phyloP scores from a whole-genome alignment of 2,797 vertebrate species.

The Megaceryle alcyon region DNA sequence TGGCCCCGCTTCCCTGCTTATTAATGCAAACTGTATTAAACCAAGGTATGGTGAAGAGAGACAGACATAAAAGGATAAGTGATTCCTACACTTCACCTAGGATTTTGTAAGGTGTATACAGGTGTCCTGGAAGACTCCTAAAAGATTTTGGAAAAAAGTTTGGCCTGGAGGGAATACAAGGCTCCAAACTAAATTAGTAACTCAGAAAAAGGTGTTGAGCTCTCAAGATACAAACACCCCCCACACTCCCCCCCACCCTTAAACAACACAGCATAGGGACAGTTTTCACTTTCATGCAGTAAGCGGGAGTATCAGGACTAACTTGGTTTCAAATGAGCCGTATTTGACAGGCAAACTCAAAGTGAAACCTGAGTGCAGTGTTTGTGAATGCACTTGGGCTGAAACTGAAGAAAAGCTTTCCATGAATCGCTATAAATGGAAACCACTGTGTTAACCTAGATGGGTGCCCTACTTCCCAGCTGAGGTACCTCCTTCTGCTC shows the following conservation, averaged over 20 bases:
- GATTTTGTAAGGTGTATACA: background rate
- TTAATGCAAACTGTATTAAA: background rate
- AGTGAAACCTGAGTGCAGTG: slow-evolving; percentile 32
- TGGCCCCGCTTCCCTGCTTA: background rate
- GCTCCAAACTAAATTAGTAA: background rate
- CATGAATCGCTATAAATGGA: background rate
- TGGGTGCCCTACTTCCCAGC: slow-evolving; percentile 4
- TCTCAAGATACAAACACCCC: background rate
- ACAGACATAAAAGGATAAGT: background rate
- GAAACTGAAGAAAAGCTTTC: slow-evolving; percentile 63
- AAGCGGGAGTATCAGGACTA: slow-evolving; percentile 41
- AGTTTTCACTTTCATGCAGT: slow-evolving; percentile 41
- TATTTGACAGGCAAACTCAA: slow-evolving; percentile 24
- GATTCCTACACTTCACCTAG: background rate
- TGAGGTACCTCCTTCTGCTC: background rate
- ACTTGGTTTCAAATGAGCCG: slow-evolving; percentile 4
- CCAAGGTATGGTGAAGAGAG: background rate
- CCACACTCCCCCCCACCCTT: background rate
- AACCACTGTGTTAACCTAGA: slow-evolving; percentile 8
- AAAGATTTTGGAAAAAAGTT: background rate
- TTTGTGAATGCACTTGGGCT: slow-evolving; percentile 27
- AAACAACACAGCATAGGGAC: background rate
- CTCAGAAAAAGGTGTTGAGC: background rate
- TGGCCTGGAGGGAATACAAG: background rate
- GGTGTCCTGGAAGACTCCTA: background rate